Evolutionary conservation across 1,140 invertebrate species (phyloP).

Genomic region (Cheumatopsyche charites): DNA sequence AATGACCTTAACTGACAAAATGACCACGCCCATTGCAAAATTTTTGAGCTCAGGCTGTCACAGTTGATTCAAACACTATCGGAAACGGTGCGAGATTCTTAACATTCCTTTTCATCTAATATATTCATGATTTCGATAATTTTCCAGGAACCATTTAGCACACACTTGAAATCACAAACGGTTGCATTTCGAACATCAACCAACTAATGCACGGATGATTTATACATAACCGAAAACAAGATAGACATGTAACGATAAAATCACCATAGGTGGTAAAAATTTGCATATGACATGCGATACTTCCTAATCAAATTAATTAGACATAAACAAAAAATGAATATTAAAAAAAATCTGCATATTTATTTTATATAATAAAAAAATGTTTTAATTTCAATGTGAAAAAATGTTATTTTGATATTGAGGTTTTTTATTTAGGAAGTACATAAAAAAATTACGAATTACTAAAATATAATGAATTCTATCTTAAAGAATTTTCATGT

Average conservation of each 20-base stretch:
- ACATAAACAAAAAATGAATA: not conserved
- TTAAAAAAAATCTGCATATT: no score
- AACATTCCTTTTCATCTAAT: slow-evolving; percentile 13
- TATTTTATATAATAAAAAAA: no score
- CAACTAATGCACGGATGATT: not conserved
- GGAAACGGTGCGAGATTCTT: slow-evolving; percentile 14
- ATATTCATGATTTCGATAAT: not conserved
- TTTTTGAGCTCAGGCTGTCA: not conserved
- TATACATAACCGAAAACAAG: no score
- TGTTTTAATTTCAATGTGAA: no score
- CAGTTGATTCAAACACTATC: not conserved
- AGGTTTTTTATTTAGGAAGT: no score
- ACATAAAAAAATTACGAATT: no score
- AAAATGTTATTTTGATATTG: no score
- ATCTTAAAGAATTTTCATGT: no score
- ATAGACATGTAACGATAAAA: not conserved
- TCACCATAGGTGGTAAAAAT: slow-evolving; percentile 11
- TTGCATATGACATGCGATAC: not conserved
- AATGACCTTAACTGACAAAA: no score
- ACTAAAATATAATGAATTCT: no score
- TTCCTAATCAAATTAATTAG: slow-evolving; percentile 10
- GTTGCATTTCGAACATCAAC: not conserved
- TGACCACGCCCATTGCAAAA: no score
- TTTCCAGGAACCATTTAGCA: slow-evolving; percentile 16
- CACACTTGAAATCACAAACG: not conserved